Evolutionary conservation across 2,888 invertebrate species (phyloP), one percentile per base, ranked within the genome.

Genomic region (Hypomecis punctinalis): DNA sequence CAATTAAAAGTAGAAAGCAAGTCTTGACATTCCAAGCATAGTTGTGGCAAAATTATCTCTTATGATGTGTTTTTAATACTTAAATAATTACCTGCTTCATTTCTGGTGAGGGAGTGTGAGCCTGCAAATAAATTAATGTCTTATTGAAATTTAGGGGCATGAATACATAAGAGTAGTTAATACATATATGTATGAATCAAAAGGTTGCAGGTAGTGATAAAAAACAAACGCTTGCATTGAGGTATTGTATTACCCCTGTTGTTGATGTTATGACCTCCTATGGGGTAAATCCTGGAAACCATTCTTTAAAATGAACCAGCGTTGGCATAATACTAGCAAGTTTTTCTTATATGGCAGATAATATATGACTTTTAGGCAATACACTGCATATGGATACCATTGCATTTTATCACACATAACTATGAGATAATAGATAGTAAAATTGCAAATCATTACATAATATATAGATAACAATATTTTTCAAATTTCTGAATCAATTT

Each of bases 71-170:
- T 59, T 54, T 47, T 53, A 53, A 49, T 57, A 54, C 11, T 71
- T 10, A 47, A 13, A 51, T 72, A 39, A 56, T 87, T 92, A 93
- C 93, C 93, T 93, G 93, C 89, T 93, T 93, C 93, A 93, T 93
- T 86, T 93, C 93, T 82, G 93, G 90, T 77, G 92, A 82, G 72
- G 91, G 79, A 80, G 89, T 82, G 89, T 93, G 93, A 84, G 88
- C 93, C 93, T 93, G 93, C 69, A 93, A 93, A 61, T 39, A 63
- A 61, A n/a, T 47, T 55, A 53, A 55, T 56, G 5, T 43, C n/a
- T 48, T 53, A 58, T 63, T 58, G 53, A 53, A 62, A 46, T 48
- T 42, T 23, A 36, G 11, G 13, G 9, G 5, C 39, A 7, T 56
- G 13, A 23, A 39, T 39, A 11, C 45, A 36, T 11, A 39, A 5